Evolutionary conservation across 2,113 vertebrate species (phyloP).

Genomic region (Anguilla japonica): DNA sequence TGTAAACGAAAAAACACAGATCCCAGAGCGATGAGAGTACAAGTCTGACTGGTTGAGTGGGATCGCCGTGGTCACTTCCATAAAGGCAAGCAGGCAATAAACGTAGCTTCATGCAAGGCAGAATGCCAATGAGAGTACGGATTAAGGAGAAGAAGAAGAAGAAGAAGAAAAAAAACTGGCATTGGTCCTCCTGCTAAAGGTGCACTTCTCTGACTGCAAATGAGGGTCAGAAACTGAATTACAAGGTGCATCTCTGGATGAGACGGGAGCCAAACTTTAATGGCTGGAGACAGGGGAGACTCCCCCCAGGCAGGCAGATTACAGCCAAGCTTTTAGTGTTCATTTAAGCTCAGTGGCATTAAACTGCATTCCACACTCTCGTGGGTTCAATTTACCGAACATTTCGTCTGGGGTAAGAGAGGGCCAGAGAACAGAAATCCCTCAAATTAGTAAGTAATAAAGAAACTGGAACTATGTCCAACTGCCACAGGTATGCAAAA

Average conservation of each 20-base stretch:
- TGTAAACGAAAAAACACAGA: neutral
- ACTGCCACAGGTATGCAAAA: neutral
- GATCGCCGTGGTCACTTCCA: neutral
- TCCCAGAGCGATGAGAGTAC: neutral
- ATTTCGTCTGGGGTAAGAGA: neutral
- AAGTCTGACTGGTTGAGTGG: conserved; percentile 1
- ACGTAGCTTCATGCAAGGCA: neutral
- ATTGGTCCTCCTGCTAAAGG: neutral
- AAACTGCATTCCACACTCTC: neutral
- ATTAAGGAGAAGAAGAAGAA: neutral
- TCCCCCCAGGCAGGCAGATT: neutral
- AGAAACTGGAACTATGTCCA: neutral
- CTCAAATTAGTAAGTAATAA: conserved; percentile 3
- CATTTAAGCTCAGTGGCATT: conserved; percentile 6
- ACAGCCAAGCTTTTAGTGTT: neutral
- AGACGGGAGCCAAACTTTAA: conserved; percentile 9
- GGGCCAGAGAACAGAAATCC: neutral
- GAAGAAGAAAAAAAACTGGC: conserved; percentile 3
- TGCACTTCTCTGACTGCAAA: neutral
- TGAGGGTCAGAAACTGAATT: neutral
- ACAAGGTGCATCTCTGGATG: conserved; percentile 8
- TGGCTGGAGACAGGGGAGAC: neutral
- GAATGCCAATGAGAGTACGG: neutral
- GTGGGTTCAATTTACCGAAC: neutral
- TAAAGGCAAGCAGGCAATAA: neutral